These are phyloP conservation scores for Pangasianodon hypophthalmus DNA, from an alignment of 2,113 vertebrate species.

Conservation along the genomic window DNA sequence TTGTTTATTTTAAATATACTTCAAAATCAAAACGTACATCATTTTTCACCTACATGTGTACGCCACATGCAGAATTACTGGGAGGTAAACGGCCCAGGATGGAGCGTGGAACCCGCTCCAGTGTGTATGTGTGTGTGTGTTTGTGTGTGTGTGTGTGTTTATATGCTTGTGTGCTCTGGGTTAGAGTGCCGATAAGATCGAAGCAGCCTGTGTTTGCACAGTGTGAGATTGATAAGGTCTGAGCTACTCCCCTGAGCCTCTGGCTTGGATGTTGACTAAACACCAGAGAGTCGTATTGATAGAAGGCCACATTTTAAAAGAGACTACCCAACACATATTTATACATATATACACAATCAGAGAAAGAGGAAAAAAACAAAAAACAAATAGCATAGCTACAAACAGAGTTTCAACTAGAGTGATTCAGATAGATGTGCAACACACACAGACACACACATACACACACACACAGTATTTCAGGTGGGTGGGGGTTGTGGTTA, in stretches of 20 bases:
- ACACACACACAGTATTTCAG: background rate
- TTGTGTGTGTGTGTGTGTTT: constrained; percentile 25
- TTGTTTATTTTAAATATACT: background rate
- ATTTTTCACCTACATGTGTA: background rate
- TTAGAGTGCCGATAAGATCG: constrained; percentile 42
- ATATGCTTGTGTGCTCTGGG: background rate
- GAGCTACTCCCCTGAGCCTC: constrained; percentile 37
- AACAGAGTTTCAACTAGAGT: background rate
- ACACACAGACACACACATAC: background rate
- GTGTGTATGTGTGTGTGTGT: background rate
- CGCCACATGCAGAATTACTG: background rate
- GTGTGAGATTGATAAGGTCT: constrained; percentile 55
- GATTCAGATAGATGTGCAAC: background rate
- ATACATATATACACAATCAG: constrained; percentile 29
- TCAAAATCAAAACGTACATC: background rate
- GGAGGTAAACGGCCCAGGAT: background rate
- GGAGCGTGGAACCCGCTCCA: constrained; percentile 5
- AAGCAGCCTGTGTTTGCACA: constrained; percentile 41
- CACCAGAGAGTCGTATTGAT: constrained; percentile 41
- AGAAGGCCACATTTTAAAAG: constrained; percentile 24
- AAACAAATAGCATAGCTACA: constrained; percentile 2
- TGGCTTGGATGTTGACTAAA: constrained; percentile 46
- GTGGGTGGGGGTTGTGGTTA: constrained; percentile 22
- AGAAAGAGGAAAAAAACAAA: background rate
- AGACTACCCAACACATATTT: constrained; percentile 2